These are phyloP conservation scores for Cyprinodon tularosa DNA, from an alignment of 2,113 vertebrate genomes.

Conservation along the genomic window DNA sequence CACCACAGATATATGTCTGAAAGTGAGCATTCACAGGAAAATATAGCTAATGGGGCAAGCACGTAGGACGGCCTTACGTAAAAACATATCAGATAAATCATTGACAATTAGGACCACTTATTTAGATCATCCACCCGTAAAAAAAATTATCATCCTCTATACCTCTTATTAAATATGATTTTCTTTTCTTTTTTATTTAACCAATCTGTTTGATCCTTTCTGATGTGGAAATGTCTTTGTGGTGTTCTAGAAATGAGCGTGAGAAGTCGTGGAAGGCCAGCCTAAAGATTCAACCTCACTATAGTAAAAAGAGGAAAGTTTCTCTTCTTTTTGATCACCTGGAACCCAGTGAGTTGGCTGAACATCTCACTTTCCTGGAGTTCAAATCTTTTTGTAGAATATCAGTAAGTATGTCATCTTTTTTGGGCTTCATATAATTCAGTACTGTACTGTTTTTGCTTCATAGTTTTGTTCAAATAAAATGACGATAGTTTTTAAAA, in stretches of 20 bases:
- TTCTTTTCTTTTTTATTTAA: background rate
- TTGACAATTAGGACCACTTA: too few relatives aligned
- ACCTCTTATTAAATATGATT: too few relatives aligned
- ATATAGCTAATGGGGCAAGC: too few relatives aligned
- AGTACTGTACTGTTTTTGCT: background rate
- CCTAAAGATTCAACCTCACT: slow-evolving; percentile 90
- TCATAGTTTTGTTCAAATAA: background rate
- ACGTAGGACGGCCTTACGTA: too few relatives aligned
- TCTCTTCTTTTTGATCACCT: slow-evolving; percentile 96
- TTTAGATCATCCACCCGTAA: too few relatives aligned
- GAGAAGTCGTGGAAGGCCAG: slow-evolving; percentile 97
- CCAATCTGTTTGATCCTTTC: background rate
- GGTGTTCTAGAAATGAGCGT: slow-evolving; percentile 84
- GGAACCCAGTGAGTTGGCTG: slow-evolving; percentile 92
- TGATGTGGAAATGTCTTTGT: background rate
- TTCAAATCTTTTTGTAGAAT: slow-evolving; percentile 96
- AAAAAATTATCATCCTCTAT: too few relatives aligned
- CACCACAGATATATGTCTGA: too few relatives aligned
- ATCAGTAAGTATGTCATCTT: slow-evolving; percentile 82
- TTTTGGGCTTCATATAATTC: background rate
- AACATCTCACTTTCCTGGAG: slow-evolving; percentile 94
- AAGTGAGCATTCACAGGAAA: too few relatives aligned
- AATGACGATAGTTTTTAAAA: background rate
- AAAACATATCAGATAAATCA: too few relatives aligned
- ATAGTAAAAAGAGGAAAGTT: slow-evolving; percentile 95